Percentiles rank a stretch among this genome's conserved stretches.
These are phyloP conservation scores for Charina bottae DNA, from an alignment of 2,113 vertebrate genomes.

Conservation along the genomic window DNA sequence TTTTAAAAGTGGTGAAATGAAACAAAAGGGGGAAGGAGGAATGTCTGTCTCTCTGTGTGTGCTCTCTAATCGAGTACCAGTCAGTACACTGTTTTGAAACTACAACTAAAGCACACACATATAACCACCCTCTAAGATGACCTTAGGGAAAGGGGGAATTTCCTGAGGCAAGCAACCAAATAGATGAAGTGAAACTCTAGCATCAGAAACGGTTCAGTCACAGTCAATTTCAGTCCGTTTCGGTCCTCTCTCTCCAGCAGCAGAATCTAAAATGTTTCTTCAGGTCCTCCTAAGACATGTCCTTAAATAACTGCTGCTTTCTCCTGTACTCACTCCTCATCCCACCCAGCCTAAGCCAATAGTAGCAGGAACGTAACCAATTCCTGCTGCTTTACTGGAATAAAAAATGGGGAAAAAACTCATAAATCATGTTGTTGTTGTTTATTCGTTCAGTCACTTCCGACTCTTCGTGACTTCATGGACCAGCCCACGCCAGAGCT, in stretches of 20 bases:
- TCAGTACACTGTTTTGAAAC: neutral
- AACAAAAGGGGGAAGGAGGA: neutral
- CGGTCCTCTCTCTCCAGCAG: neutral
- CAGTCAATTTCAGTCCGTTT: neutral
- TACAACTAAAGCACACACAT: neutral
- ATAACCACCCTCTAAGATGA: neutral
- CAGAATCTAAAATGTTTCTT: neutral
- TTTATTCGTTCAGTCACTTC: no score
- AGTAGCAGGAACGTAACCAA: neutral
- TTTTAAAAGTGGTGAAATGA: neutral
- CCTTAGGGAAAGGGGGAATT: neutral
- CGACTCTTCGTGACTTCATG: no score
- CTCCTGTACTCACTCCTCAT: neutral
- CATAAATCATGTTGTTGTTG: no score
- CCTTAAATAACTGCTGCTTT: neutral
- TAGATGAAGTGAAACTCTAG: neutral
- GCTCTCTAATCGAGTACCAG: neutral
- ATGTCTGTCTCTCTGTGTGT: neutral
- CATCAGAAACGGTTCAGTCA: neutral
- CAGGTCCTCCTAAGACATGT: neutral
- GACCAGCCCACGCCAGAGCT: no score
- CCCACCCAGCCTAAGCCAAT: neutral
- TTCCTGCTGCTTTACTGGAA: neutral
- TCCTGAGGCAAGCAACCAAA: neutral
- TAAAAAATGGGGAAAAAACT: neutral